A percentile compares a stretch with the other conserved stretches of the same genome.
Evolutionary conservation across 2,888 invertebrate genomes (phyloP).

Genomic region (Pemphredon lugubris): DNA sequence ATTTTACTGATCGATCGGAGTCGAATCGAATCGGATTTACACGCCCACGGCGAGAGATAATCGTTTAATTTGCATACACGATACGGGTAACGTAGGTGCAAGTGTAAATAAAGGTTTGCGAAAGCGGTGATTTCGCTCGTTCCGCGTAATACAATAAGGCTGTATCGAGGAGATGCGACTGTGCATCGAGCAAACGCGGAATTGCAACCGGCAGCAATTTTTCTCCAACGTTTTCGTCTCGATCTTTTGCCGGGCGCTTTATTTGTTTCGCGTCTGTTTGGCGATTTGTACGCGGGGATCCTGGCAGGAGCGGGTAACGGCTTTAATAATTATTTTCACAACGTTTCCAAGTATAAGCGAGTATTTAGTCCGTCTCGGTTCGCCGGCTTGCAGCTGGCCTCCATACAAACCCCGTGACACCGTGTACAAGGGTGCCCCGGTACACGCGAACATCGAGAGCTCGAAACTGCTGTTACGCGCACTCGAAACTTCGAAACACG

Average conservation of each 20-base stretch:
- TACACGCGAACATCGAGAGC: slow-evolving; percentile 50
- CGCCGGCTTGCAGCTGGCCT: slow-evolving; percentile 81
- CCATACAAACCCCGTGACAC: slow-evolving; percentile 77
- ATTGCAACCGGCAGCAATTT: neutral
- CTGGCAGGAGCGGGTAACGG: slow-evolving; percentile 74
- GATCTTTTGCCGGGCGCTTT: no score
- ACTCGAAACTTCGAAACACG: no score
- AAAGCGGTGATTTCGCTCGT: neutral
- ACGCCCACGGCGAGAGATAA: no score
- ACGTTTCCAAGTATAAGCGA: slow-evolving; percentile 80
- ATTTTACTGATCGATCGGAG: no score
- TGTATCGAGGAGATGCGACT: neutral
- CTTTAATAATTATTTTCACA: slow-evolving; percentile 81
- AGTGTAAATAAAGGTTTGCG: neutral
- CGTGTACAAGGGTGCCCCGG: slow-evolving; percentile 74
- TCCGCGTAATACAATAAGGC: neutral
- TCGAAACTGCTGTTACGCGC: slow-evolving; percentile 28
- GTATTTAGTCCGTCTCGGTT: slow-evolving; percentile 77
- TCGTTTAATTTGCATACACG: no score
- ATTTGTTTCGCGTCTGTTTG: no score
- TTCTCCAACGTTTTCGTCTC: neutral
- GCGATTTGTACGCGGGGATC: slow-evolving; percentile 26
- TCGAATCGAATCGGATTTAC: no score
- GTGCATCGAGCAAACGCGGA: neutral
- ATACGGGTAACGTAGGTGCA: no score